Evolutionary conservation across 2,113 vertebrate genomes (phyloP), one percentile per base, ranked within the genome.

Genomic region (Lophotis ruficrista): DNA sequence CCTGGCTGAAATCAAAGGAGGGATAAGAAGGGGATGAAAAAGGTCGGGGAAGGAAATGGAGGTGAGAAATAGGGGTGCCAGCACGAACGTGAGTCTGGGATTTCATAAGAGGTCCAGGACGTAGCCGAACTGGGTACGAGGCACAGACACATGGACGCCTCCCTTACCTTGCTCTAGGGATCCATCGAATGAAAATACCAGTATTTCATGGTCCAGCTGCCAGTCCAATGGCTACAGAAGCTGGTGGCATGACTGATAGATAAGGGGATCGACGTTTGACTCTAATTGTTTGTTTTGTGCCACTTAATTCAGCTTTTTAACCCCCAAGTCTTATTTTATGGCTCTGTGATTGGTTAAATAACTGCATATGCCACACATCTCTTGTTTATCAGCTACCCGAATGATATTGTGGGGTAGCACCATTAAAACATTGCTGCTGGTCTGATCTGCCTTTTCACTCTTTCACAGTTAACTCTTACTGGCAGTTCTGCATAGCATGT

Each of bases 71-170:
- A 24, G 4, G 10, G 23, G 9, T 33, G 38, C 8, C 57, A 78
- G 51, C 11, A n/a, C 65, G 35, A 73, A 38, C 4, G 1, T 0
- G 0, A 8, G 25, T 4, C 33, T 51, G 35, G 24, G 35, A 33
- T 22, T 47, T 72, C 3, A 0, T 10, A 43, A 33, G n/a, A 28
- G 33, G 18, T 14, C 57, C 5, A 3, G 31, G n/a, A 73, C 0
- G 0, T 22, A 54, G 73, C 27, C 22, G 27, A 54, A 7, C 7
- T 1, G 2, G 30, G 47, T 14, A 7, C 0, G 0, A 57, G 25
- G 70, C 69, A 66, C 7, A 45, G 81, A 33, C 28, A 20, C 4
- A 12, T 0, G 0, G 64, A 27, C 2, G 2, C 14, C 20, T 92
- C 30, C 57, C 60, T 50, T 7, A 31, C 30, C 28, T 60, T 0